Percentiles rank a stretch among this genome's conserved stretches.
Evolutionary conservation across 2,797 vertebrate genomes (phyloP).

Genomic region (Neosalanx taihuensis): DNA sequence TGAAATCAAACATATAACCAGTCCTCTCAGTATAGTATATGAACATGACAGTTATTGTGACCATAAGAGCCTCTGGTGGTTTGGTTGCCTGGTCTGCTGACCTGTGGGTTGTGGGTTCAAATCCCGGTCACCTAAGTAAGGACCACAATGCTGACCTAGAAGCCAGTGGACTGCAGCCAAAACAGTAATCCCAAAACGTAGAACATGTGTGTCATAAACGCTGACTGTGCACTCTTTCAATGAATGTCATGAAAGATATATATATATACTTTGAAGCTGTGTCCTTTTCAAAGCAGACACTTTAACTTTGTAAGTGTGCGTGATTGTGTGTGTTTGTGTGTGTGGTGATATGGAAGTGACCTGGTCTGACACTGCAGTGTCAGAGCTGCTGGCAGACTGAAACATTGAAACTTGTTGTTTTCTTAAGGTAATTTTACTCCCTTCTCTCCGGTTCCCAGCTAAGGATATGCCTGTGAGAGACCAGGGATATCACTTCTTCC

Average conservation of each 20-base stretch:
- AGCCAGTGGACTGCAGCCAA: slow-evolving; percentile 49
- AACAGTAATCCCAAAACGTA: too few species aligned
- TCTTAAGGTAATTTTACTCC: slow-evolving; percentile 50
- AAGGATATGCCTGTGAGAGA: slow-evolving; percentile 39
- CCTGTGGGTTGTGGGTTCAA: slow-evolving; percentile 66
- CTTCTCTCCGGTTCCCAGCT: neutral
- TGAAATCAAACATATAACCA: too few species aligned
- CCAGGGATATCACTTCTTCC: slow-evolving; percentile 49
- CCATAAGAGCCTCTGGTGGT: slow-evolving; percentile 41
- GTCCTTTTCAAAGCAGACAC: slow-evolving; percentile 14
- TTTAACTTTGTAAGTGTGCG: slow-evolving; percentile 38
- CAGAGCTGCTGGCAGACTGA: slow-evolving; percentile 62
- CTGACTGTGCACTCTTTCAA: too few species aligned
- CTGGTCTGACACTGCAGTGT: slow-evolving; percentile 15
- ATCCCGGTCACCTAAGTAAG: slow-evolving; percentile 48
- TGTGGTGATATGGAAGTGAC: neutral
- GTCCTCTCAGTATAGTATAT: slow-evolving; percentile 27
- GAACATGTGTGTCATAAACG: slow-evolving; percentile 37
- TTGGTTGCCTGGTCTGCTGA: slow-evolving; percentile 67
- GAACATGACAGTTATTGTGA: slow-evolving; percentile 6
- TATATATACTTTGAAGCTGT: too few species aligned
- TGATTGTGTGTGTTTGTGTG: slow-evolving; percentile 32
- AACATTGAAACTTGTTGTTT: slow-evolving; percentile 56
- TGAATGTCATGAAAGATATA: too few species aligned
- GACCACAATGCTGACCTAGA: slow-evolving; percentile 51